A percentile compares a stretch with the other conserved stretches of the same genome.
Conservation (phyloP, 1,140 invertebrate genomes). For the Drosophila sulfurigaster region DNA sequence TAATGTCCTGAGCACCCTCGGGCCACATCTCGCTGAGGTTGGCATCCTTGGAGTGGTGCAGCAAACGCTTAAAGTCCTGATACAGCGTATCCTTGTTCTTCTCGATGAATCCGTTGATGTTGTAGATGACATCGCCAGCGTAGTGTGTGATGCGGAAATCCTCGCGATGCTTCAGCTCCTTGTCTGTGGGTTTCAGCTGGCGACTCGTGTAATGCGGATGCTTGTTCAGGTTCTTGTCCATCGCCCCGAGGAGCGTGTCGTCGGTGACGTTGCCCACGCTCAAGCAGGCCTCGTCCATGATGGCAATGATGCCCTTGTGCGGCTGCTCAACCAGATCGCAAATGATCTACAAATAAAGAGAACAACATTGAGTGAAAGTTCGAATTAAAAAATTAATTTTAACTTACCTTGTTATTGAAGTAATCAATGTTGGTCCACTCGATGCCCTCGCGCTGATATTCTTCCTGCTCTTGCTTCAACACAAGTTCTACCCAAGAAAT, state of each 20-base stretch:
- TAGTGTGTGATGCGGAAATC: conserved; percentile 96
- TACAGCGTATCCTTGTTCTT: conserved; percentile 98
- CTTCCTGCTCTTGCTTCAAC: conserved; percentile 97
- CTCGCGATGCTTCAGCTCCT: conserved; percentile 91
- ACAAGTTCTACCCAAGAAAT: conserved; percentile 90
- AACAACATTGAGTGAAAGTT: not conserved
- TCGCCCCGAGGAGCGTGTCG: conserved; percentile 95
- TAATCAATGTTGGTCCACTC: conserved; percentile 96
- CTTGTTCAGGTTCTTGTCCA: conserved; percentile 94
- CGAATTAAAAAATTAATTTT: no score
- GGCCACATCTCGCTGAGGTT: conserved; percentile 96
- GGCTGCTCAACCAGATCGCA: conserved; percentile 96
- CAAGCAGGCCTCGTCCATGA: conserved; percentile 97
- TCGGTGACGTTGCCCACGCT: conserved; percentile 97
- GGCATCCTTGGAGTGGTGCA: conserved; percentile 92
- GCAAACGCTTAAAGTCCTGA: conserved; percentile 97
- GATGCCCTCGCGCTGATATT: conserved; percentile 96
- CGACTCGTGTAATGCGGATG: conserved; percentile 96
- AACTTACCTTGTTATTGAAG: conserved; percentile 92
- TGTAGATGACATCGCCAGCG: conserved; percentile 98
- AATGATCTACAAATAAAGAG: conserved; percentile 87
- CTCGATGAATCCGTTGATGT: conserved; percentile 95
- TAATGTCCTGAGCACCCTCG: conserved; percentile 95
- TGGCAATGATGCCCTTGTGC: conserved; percentile 95
- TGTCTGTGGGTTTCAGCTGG: conserved; percentile 92